phyloP scores from a whole-genome alignment of 1,140 invertebrate genomes.

The Helicoverpa zea region DNA sequence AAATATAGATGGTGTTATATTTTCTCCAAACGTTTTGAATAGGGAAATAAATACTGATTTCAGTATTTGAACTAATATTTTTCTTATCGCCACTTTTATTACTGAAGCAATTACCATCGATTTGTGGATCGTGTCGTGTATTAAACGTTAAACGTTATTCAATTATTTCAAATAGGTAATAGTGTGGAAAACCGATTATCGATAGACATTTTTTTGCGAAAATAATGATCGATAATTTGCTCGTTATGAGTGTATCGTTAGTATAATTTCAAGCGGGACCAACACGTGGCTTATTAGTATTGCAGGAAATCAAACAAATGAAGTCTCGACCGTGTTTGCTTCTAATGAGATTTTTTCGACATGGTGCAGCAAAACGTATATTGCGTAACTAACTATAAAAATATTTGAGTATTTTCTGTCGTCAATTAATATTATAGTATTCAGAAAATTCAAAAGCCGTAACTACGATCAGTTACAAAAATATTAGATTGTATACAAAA shows the following conservation, averaged over 20 bases:
- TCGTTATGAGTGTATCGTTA: conserved; percentile 34
- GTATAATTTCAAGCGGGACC: conserved; percentile 36
- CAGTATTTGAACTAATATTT: neutral
- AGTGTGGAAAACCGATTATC: conserved; percentile 32
- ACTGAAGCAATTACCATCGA: conserved; percentile 24
- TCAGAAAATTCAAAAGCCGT: too few species aligned
- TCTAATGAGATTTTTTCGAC: conserved; percentile 9
- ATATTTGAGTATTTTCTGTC: too few species aligned
- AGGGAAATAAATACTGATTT: neutral
- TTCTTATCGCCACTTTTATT: conserved; percentile 31
- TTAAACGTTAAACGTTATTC: conserved; percentile 32
- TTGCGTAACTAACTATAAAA: too few species aligned
- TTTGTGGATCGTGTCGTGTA: conserved; percentile 32
- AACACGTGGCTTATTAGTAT: conserved; percentile 18
- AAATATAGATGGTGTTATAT: neutral
- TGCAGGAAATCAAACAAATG: conserved; percentile 11
- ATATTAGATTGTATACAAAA: too few species aligned
- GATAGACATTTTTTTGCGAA: conserved; percentile 22
- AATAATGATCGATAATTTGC: conserved; percentile 41
- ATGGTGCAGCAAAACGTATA: neutral
- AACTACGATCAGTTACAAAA: too few species aligned
- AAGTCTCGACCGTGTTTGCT: neutral
- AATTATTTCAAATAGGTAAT: conserved; percentile 17
- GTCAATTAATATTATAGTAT: too few species aligned
- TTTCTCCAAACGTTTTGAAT: neutral